Conservation (phyloP, 2,888 invertebrate genomes). For the Ophonus ardosiacus region DNA sequence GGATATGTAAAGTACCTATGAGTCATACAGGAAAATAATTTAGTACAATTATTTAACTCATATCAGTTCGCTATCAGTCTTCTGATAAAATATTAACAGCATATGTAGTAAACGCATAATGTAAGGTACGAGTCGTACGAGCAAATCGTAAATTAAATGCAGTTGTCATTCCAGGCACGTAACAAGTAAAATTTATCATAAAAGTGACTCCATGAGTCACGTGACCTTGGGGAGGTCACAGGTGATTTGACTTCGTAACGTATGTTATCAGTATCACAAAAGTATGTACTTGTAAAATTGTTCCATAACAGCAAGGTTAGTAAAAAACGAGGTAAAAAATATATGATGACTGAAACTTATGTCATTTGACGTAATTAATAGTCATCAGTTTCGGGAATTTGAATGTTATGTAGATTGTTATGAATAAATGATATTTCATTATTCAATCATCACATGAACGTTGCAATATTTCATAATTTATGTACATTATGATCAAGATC, state of each 20-base stretch:
- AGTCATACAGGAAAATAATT: not conserved
- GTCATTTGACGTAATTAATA: not conserved
- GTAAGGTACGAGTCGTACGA: not conserved
- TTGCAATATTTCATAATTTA: too few species aligned
- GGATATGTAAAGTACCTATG: not conserved
- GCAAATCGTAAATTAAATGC: not conserved
- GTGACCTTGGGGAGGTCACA: constrained; percentile 9
- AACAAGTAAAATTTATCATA: not conserved
- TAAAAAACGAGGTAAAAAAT: not conserved
- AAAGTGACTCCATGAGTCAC: not conserved
- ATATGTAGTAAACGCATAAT: not conserved
- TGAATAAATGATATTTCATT: too few species aligned
- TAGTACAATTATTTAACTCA: not conserved
- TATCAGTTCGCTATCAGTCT: not conserved
- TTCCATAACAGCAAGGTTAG: not conserved
- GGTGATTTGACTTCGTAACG: not conserved
- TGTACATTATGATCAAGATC: too few species aligned
- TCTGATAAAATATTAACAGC: not conserved
- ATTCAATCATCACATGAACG: too few species aligned
- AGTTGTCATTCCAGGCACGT: not conserved
- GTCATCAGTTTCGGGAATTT: too few species aligned
- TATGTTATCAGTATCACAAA: not conserved
- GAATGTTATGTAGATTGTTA: too few species aligned
- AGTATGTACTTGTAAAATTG: not conserved
- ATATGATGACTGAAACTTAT: not conserved